Evolutionary conservation across 2,113 vertebrate genomes (phyloP).

Genomic region (Clarias batrachus): DNA sequence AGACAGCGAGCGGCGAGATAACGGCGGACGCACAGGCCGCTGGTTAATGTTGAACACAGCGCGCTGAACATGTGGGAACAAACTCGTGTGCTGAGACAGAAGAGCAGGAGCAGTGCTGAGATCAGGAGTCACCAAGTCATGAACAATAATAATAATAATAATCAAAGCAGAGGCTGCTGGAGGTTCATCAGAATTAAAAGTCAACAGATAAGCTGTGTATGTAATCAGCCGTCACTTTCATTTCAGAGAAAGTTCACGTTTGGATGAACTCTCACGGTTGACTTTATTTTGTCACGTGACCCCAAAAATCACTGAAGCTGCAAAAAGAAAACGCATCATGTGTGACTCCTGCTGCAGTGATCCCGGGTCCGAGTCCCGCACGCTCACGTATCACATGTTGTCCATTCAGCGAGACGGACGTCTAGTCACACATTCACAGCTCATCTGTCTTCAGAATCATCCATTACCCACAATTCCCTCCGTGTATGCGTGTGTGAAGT

Average conservation of each 20-base stretch:
- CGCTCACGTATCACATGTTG: neutral
- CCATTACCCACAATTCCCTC: conserved; percentile 41
- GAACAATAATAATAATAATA: neutral
- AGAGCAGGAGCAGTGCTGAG: neutral
- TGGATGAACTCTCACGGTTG: neutral
- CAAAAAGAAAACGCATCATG: neutral
- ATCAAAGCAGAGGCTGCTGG: neutral
- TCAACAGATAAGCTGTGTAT: neutral
- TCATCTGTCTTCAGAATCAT: conserved; percentile 50
- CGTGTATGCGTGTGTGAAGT: too few relatives aligned
- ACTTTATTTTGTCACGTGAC: neutral
- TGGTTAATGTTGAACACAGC: conserved; percentile 28
- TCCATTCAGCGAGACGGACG: neutral
- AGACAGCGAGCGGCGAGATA: neutral
- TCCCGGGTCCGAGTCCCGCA: neutral
- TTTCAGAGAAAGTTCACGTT: too few relatives aligned
- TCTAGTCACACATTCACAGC: conserved; percentile 34
- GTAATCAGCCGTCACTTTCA: neutral
- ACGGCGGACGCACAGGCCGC: neutral
- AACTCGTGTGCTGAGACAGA: conserved; percentile 2
- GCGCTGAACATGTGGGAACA: conserved; percentile 16
- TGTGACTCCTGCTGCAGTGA: neutral
- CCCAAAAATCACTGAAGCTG: neutral
- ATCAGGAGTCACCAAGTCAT: neutral
- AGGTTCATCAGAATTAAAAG: neutral